Percentiles rank a stretch among this genome's conserved stretches.
Evolutionary conservation across 2,113 vertebrate species (phyloP).

Genomic region (Aspiorhynchus laticeps): DNA sequence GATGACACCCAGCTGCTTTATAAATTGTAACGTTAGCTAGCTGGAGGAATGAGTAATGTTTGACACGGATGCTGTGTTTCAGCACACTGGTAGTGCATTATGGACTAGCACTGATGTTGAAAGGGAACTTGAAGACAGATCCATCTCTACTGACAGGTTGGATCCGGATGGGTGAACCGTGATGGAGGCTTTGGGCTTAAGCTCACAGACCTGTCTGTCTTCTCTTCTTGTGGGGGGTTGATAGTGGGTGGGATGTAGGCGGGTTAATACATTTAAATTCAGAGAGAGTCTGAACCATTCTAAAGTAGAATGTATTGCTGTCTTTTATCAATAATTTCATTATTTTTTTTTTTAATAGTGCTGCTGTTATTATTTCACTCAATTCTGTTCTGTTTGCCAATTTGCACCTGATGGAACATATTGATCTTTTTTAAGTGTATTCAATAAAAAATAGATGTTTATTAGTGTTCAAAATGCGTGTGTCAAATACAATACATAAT

Average conservation of each 20-base stretch:
- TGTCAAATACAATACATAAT: neutral
- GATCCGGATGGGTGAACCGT: conserved; percentile 61
- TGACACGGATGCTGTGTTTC: conserved; percentile 50
- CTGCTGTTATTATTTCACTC: conserved; percentile 37
- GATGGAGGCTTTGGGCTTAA: conserved; percentile 53
- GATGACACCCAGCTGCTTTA: conserved; percentile 39
- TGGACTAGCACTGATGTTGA: conserved; percentile 40
- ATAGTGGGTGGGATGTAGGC: neutral
- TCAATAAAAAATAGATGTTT: neutral
- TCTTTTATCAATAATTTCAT: conserved; percentile 14
- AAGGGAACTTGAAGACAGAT: conserved; percentile 53
- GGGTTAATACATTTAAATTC: conserved; percentile 7
- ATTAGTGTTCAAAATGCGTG: neutral
- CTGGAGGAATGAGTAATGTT: conserved; percentile 25
- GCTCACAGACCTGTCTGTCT: conserved; percentile 25
- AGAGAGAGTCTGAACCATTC: neutral
- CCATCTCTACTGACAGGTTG: conserved; percentile 58
- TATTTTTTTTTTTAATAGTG: conserved; percentile 35
- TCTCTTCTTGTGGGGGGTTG: neutral
- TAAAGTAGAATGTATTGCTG: neutral
- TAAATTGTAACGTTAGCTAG: conserved; percentile 44
- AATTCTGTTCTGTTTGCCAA: conserved; percentile 35
- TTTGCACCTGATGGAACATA: conserved; percentile 39
- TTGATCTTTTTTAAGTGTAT: neutral
- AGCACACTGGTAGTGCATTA: conserved; percentile 43